Conservation (phyloP, 2,888 invertebrate species). For the Microdon myrmicae region DNA sequence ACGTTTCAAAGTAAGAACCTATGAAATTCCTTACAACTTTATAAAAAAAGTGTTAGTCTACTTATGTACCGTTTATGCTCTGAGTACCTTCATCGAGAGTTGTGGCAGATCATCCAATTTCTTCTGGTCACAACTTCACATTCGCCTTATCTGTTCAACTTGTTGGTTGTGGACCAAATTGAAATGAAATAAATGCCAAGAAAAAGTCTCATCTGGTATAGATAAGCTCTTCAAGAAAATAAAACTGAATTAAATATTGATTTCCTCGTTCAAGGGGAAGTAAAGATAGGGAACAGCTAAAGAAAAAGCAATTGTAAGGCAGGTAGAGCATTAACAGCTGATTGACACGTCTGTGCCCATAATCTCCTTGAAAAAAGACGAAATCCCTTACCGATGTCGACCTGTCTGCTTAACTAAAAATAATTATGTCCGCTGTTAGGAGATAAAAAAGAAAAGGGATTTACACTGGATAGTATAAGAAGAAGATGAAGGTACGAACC, state of each 20-base stretch:
- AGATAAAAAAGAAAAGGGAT: conserved; percentile 23
- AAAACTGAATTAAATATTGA: conserved; percentile 45
- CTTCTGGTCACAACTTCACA: too few relatives aligned
- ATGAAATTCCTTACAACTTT: too few relatives aligned
- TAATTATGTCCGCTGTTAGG: conserved; percentile 38
- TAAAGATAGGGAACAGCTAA: background rate
- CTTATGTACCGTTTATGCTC: too few relatives aligned
- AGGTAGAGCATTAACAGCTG: conserved; percentile 23
- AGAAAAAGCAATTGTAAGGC: conserved; percentile 20
- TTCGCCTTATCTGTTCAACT: too few relatives aligned
- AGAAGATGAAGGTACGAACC: background rate
- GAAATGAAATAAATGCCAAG: conserved; percentile 40
- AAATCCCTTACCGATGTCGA: conserved; percentile 20
- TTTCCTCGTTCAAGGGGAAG: conserved; percentile 19
- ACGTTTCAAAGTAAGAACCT: too few relatives aligned
- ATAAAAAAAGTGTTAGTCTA: too few relatives aligned
- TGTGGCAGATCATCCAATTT: too few relatives aligned
- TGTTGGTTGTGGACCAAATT: conserved; percentile 34
- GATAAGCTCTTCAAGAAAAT: too few relatives aligned
- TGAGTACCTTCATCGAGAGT: too few relatives aligned
- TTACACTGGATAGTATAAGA: background rate
- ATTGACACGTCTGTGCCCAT: conserved; percentile 29
- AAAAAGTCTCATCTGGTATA: too few relatives aligned
- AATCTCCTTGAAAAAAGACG: conserved; percentile 8
- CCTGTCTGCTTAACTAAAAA: conserved; percentile 39